A percentile compares a stretch with the other conserved stretches of the same genome.
phyloP scores from a whole-genome alignment of 2,797 vertebrate genomes.

The Kryptolebias ocellatus region DNA sequence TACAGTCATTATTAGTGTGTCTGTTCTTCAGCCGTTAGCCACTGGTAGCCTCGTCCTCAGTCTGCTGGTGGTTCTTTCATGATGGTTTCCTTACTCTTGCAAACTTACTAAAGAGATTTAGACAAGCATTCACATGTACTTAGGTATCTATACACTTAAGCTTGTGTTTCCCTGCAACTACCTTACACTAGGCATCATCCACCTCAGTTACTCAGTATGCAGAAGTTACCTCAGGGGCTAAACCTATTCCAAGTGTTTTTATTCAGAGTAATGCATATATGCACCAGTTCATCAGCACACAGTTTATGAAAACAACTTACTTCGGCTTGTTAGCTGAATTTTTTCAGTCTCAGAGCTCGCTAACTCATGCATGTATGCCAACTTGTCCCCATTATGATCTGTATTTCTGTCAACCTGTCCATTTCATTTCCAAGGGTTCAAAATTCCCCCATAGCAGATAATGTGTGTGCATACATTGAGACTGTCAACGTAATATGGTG shows the following conservation, averaged over 20 bases:
- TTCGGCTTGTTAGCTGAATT: slow-evolving; percentile 59
- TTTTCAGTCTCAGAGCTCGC: slow-evolving; percentile 55
- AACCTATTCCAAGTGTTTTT: slow-evolving; percentile 73
- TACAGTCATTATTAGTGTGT: too few species aligned
- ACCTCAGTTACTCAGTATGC: slow-evolving; percentile 66
- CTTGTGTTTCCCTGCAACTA: background rate
- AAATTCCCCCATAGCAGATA: slow-evolving; percentile 31
- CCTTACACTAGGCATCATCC: slow-evolving; percentile 43
- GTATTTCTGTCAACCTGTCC: slow-evolving; percentile 41
- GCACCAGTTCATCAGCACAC: slow-evolving; percentile 61
- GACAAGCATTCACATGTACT: background rate
- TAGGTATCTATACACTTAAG: background rate
- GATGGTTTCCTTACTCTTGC: too few species aligned
- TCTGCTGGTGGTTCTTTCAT: too few species aligned
- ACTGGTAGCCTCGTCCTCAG: too few species aligned
- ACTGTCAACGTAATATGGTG: slow-evolving; percentile 54
- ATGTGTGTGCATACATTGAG: slow-evolving; percentile 42
- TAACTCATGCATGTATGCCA: slow-evolving; percentile 21
- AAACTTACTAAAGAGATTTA: background rate
- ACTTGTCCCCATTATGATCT: slow-evolving; percentile 21
- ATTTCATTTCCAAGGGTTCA: slow-evolving; percentile 27
- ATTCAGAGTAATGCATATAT: slow-evolving; percentile 45
- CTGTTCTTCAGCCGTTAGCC: too few species aligned
- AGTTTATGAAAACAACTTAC: slow-evolving; percentile 67
- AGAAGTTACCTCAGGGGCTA: slow-evolving; percentile 75